phyloP scores from a whole-genome alignment of 2,888 invertebrate species.

The Antheraea yamamai region DNA sequence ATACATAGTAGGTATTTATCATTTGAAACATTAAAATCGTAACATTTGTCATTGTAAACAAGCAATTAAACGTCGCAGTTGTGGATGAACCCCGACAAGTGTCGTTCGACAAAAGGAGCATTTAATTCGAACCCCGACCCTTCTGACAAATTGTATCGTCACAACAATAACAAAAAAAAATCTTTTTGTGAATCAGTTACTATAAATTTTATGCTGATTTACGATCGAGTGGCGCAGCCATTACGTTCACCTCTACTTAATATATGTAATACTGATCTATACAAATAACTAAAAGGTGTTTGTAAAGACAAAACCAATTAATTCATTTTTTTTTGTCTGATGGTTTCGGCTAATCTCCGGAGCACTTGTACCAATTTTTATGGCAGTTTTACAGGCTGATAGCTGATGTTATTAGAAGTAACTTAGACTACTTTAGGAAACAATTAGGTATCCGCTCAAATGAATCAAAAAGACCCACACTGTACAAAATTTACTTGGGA shows the following conservation, averaged over 20 bases:
- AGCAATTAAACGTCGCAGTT: slow-evolving; percentile 59
- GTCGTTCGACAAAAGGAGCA: slow-evolving; percentile 60
- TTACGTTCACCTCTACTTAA: neutral
- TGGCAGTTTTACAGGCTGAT: too few relatives aligned
- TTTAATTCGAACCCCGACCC: slow-evolving; percentile 58
- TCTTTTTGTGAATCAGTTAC: slow-evolving; percentile 18
- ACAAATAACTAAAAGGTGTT: too few relatives aligned
- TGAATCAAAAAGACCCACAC: too few relatives aligned
- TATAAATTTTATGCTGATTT: slow-evolving; percentile 16
- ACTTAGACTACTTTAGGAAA: too few relatives aligned
- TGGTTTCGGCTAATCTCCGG: too few relatives aligned
- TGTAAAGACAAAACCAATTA: too few relatives aligned
- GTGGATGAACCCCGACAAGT: slow-evolving; percentile 64
- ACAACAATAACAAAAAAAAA: slow-evolving; percentile 20
- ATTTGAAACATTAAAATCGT: slow-evolving; percentile 16
- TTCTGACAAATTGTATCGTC: slow-evolving; percentile 61
- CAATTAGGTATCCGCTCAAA: too few relatives aligned
- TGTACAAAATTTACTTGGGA: too few relatives aligned
- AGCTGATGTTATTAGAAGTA: too few relatives aligned
- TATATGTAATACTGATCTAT: too few relatives aligned
- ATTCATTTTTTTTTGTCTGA: too few relatives aligned
- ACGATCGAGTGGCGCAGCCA: neutral
- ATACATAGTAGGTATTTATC: slow-evolving; percentile 5
- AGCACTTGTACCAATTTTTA: too few relatives aligned
- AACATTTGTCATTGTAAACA: slow-evolving; percentile 73